Evolutionary conservation across 2,113 vertebrate species (phyloP).

Genomic region (Leptosomus discolor): DNA sequence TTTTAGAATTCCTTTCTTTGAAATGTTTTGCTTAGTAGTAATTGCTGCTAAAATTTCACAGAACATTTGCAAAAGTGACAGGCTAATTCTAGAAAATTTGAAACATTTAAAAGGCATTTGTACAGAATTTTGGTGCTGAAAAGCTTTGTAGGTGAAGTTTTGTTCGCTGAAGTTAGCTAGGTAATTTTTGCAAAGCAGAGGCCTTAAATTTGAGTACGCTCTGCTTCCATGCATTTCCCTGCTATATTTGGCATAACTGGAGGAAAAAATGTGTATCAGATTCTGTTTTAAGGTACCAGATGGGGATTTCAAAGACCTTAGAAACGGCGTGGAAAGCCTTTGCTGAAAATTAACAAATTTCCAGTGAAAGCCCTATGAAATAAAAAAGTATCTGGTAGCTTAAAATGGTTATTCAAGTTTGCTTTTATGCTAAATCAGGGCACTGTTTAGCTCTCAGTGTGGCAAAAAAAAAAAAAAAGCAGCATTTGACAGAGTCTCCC

Average conservation of each 20-base stretch:
- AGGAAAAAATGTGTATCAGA: slow-evolving; percentile 43
- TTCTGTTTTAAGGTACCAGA: slow-evolving; percentile 68
- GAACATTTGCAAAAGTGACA: slow-evolving; percentile 57
- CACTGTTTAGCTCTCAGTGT: background rate
- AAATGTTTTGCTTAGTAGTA: slow-evolving; percentile 36
- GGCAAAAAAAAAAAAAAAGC: background rate
- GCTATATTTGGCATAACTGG: slow-evolving; percentile 39
- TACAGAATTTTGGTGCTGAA: slow-evolving; percentile 34
- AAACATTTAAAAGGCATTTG: slow-evolving; percentile 48
- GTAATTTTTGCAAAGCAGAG: slow-evolving; percentile 28
- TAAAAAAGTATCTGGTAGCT: slow-evolving; percentile 26
- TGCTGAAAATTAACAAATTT: slow-evolving; percentile 67
- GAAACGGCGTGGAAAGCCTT: slow-evolving; percentile 30
- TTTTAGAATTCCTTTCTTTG: slow-evolving; percentile 39
- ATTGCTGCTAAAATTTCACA: slow-evolving; percentile 60
- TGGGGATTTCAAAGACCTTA: slow-evolving; percentile 65
- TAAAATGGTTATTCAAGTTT: slow-evolving; percentile 40
- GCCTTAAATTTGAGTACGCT: background rate
- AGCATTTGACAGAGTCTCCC: background rate
- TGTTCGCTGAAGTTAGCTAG: slow-evolving; percentile 1
- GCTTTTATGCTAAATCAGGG: background rate
- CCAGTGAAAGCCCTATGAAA: slow-evolving; percentile 48
- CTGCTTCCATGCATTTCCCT: background rate
- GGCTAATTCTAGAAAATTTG: slow-evolving; percentile 67
- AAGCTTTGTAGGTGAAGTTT: slow-evolving; percentile 19